Conservation (phyloP, 2,888 invertebrate species). For the Magallana nippona region DNA sequence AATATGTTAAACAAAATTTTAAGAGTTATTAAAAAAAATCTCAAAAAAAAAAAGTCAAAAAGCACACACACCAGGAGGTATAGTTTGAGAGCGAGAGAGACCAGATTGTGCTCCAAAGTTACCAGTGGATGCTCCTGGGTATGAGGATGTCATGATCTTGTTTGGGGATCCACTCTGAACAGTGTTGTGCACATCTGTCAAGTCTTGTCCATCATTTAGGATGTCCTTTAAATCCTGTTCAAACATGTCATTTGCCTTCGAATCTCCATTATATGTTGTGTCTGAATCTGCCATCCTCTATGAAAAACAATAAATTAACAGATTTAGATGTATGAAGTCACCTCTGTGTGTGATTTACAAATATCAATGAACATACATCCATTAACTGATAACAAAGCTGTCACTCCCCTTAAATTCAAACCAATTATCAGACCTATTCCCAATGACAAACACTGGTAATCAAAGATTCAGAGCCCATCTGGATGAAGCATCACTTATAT, state of each 20-base stretch:
- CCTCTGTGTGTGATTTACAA: too few species aligned
- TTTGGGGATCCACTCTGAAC: constrained; percentile 72
- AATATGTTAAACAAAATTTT: background rate
- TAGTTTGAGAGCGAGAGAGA: constrained; percentile 69
- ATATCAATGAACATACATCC: too few species aligned
- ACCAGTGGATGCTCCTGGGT: constrained; percentile 47
- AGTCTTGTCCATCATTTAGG: constrained; percentile 75
- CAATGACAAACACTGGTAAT: too few species aligned
- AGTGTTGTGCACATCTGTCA: constrained; percentile 74
- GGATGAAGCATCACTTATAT: too few species aligned
- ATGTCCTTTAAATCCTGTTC: constrained; percentile 77
- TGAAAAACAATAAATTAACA: background rate
- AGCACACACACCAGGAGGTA: constrained; percentile 71
- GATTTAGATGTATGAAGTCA: background rate
- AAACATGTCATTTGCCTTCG: constrained; percentile 74
- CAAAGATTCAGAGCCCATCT: too few species aligned
- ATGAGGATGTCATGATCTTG: constrained; percentile 54
- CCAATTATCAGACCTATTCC: too few species aligned
- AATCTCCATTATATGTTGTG: constrained; percentile 57
- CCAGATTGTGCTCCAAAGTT: constrained; percentile 53
- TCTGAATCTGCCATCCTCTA: constrained; percentile 56
- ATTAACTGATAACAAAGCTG: too few species aligned
- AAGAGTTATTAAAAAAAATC: background rate
- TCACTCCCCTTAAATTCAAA: too few species aligned
- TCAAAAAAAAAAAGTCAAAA: background rate